phyloP scores from a whole-genome alignment of 2,888 invertebrate genomes.

The Campaea margaritaria region DNA sequence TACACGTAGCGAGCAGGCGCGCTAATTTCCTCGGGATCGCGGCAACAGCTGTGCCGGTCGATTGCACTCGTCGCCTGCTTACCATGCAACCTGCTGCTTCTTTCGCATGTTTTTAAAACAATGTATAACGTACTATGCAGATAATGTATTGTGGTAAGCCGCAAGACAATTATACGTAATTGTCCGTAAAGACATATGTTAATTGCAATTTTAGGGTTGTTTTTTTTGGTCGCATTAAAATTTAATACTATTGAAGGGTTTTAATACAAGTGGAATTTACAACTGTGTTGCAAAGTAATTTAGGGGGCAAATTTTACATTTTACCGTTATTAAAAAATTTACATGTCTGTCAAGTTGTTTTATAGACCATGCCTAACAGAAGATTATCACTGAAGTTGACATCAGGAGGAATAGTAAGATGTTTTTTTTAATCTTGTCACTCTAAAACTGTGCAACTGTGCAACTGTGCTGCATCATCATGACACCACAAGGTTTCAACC shows the following conservation, averaged over 20 bases:
- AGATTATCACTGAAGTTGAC: no score
- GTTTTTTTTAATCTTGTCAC: no score
- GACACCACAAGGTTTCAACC: no score
- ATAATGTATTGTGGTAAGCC: slow-evolving; percentile 51
- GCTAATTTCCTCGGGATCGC: slow-evolving; percentile 63
- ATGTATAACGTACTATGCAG: slow-evolving; percentile 30
- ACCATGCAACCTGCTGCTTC: slow-evolving; percentile 48
- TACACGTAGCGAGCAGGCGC: slow-evolving; percentile 63
- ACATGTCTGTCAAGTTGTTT: no score
- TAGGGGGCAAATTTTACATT: no score
- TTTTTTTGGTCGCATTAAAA: slow-evolving; percentile 34
- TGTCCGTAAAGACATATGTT: slow-evolving; percentile 46
- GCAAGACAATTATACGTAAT: slow-evolving; percentile 53
- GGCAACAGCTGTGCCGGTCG: slow-evolving; percentile 54
- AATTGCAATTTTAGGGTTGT: slow-evolving; percentile 44
- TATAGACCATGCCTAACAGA: background rate
- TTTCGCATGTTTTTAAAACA: background rate
- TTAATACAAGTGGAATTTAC: background rate
- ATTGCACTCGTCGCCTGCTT: slow-evolving; percentile 55
- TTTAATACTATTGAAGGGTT: background rate
- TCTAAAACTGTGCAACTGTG: no score
- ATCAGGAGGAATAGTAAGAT: no score
- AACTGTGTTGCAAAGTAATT: background rate
- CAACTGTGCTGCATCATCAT: no score
- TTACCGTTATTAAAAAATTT: no score